Conservation (phyloP, 2,888 invertebrate genomes). For the Hemicrepidius hirtus region DNA sequence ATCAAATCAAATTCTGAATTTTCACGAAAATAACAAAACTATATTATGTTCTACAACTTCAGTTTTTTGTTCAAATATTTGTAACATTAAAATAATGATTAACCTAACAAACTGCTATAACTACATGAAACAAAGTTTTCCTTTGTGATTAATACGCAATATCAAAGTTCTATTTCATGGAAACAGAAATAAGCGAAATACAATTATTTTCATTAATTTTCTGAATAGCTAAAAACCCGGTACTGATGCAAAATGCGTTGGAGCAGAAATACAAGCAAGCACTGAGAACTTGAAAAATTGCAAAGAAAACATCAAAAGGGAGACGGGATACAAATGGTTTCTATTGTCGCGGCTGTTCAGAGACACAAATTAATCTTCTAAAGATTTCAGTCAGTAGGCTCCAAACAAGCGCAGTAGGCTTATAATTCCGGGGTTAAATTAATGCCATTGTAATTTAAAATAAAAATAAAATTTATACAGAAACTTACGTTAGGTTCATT, state of each 20-base stretch:
- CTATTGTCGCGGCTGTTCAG: constrained; percentile 48
- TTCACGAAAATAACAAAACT: too few species aligned
- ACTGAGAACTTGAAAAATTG: constrained; percentile 17
- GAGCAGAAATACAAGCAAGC: constrained; percentile 3
- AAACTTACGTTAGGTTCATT: neutral
- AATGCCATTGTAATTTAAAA: constrained; percentile 19
- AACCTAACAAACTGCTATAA: too few species aligned
- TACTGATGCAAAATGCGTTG: neutral
- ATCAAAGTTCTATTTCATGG: too few species aligned
- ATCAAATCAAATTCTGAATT: too few species aligned
- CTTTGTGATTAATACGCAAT: neutral
- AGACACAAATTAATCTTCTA: constrained; percentile 54
- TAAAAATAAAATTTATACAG: constrained; percentile 15
- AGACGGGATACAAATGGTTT: constrained; percentile 51
- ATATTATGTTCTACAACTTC: too few species aligned
- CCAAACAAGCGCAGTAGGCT: constrained; percentile 19
- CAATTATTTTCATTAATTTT: constrained; percentile 6
- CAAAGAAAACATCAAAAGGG: constrained; percentile 35
- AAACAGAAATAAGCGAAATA: neutral
- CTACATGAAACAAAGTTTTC: neutral
- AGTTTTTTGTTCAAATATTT: too few species aligned
- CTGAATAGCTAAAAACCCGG: constrained; percentile 4
- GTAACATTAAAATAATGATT: too few species aligned
- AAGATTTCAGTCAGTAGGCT: constrained; percentile 32
- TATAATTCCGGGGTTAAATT: constrained; percentile 28